These are phyloP conservation scores for Sabellastarte sp. DNA, from an alignment of 2,888 invertebrate genomes.

Conservation along the genomic window DNA sequence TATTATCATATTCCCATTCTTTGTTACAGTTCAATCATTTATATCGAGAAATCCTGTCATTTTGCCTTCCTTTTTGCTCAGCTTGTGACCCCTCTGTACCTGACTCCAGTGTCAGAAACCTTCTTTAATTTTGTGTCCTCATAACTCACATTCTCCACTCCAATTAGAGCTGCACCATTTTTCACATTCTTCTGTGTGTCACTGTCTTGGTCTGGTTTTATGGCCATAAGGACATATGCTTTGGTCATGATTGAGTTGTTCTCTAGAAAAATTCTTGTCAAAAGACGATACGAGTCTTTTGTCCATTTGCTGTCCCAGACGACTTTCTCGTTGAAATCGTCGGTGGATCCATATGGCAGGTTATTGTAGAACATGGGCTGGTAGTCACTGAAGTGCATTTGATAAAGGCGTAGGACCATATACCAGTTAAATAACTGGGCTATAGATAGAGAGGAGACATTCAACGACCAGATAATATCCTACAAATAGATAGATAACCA, in stretches of 20 bases:
- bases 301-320: conserved; percentile 10
- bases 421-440: conserved; percentile 2
- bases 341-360: conserved; percentile 16
- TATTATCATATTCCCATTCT: too few relatives aligned
- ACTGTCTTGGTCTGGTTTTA: conserved; percentile 8
- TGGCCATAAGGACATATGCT: conserved; percentile 9
- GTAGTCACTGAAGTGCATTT: conserved; percentile 1
- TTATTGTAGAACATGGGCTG: conserved; percentile 17
- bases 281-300: conserved; percentile 14
- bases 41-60: too few relatives aligned
- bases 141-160: too few relatives aligned
- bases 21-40: too few relatives aligned
- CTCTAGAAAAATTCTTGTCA: conserved; percentile 12
- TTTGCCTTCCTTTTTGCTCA: too few relatives aligned
- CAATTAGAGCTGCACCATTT: too few relatives aligned
- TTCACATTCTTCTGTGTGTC: too few relatives aligned
- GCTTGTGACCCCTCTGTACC: too few relatives aligned
- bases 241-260: conserved; percentile 19
- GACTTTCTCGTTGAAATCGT: conserved; percentile 17
- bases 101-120: too few relatives aligned
- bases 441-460: conserved; percentile 4
- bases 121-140: too few relatives aligned
- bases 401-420: not conserved
- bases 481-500: too few relatives aligned
- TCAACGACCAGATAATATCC: conserved; percentile 17